A percentile compares a stretch with the other conserved stretches of the same genome.
These are phyloP conservation scores for Ceratina japonica DNA, from an alignment of 1,140 invertebrate species.

Conservation along the genomic window DNA sequence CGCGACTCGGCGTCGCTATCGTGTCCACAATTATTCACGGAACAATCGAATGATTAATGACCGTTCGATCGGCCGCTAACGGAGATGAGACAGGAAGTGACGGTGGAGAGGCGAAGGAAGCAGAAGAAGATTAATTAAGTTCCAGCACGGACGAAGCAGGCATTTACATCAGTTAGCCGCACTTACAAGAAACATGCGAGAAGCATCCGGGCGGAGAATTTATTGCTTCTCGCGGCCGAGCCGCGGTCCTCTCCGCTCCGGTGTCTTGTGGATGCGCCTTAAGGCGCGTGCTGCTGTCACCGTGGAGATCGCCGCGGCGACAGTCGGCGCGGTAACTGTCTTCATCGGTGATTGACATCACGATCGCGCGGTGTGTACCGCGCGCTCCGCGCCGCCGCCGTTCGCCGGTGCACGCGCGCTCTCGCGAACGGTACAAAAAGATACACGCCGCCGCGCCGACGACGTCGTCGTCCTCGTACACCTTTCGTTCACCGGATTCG, in stretches of 20 bases:
- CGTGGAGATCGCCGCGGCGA: conserved; percentile 30
- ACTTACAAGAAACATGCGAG: conserved; percentile 42
- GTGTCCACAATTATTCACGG: background rate
- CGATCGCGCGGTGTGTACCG: conserved; percentile 31
- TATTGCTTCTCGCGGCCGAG: conserved; percentile 31
- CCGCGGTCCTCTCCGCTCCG: background rate
- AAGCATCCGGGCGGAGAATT: conserved; percentile 44
- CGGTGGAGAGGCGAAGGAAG: background rate
- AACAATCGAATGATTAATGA: conserved; percentile 37
- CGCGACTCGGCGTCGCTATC: background rate
- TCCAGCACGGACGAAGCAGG: conserved; percentile 20
- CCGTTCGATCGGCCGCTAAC: background rate
- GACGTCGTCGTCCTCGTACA: conserved; percentile 3
- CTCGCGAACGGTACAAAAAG: conserved; percentile 36
- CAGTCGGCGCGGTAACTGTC: conserved; percentile 54
- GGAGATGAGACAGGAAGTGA: background rate
- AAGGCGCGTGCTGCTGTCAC: conserved; percentile 63
- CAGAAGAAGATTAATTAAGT: conserved; percentile 53
- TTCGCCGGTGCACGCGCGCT: background rate
- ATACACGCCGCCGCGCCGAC: conserved; percentile 8
- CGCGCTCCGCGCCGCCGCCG: conserved; percentile 13
- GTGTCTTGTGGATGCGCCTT: conserved; percentile 42
- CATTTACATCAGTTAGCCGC: conserved; percentile 38
- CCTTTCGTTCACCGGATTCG: background rate
- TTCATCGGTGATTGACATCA: conserved; percentile 66